Evolutionary conservation across 2,888 invertebrate genomes (phyloP).

Genomic region (Mesochorus sp.): DNA sequence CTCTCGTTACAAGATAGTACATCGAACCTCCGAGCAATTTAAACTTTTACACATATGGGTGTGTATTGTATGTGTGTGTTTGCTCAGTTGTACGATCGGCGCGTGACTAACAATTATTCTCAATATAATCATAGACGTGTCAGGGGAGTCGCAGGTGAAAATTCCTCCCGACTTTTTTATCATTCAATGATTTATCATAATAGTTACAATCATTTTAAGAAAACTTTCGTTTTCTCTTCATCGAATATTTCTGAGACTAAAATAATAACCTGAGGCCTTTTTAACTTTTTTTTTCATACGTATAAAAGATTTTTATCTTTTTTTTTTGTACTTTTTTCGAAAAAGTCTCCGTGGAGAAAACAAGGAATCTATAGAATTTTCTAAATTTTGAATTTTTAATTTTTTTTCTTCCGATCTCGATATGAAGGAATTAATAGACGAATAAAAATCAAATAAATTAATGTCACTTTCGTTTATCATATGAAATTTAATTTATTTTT

Average conservation of each 20-base stretch:
- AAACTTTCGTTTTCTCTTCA: conserved; percentile 2
- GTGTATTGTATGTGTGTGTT: not conserved
- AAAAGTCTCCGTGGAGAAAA: no score
- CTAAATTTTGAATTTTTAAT: no score
- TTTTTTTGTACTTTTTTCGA: not conserved
- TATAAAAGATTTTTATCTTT: not conserved
- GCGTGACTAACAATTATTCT: conserved; percentile 67
- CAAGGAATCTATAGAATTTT: no score
- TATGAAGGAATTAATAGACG: no score
- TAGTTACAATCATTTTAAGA: no score
- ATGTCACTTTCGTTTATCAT: no score
- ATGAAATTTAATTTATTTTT: no score
- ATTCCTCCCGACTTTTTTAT: no score
- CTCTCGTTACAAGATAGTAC: conserved; percentile 20
- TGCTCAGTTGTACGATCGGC: conserved; percentile 38
- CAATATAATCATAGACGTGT: conserved; percentile 63
- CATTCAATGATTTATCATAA: not conserved
- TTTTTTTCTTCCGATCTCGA: no score
- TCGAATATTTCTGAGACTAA: not conserved
- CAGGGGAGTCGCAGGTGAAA: conserved; percentile 38
- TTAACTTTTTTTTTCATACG: not conserved
- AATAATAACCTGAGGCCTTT: not conserved
- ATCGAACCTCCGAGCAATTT: conserved; percentile 44
- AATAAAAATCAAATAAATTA: no score
- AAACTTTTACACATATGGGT: not conserved